Base-by-base conservation (phyloP, 2,797 vertebrate genomes). In the Centroberyx gerrardi region DNA sequence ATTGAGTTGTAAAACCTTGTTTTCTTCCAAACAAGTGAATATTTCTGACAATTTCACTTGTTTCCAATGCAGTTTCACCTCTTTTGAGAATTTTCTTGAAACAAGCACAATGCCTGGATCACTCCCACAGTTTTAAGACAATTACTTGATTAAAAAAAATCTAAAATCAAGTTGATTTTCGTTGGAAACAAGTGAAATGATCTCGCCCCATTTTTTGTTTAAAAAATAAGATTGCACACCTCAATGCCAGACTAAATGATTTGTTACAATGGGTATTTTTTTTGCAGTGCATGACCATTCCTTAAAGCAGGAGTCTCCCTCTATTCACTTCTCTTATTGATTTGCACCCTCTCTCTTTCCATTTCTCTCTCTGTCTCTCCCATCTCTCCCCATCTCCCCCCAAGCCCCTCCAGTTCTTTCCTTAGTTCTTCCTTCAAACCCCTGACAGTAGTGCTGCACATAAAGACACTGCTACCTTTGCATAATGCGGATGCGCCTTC, bases 401-500 rank as follows among this genome's bases (percentile, higher is more conserved):
- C 46, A 7, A 66, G 62, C 74, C 65, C 73, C 72, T 72, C 82
- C 74, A 83, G 85, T 86, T 87, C 87, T 81, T 82, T 65, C 81
- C 75, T 89, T 82, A 88, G 90, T 93, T 92, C 92, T 88, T 92
- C 88, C 89, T 87, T 90, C 91, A 89, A 81, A 69, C 84, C 83
- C 69, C 83, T 96, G 95, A 95, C 95, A 95, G 94, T 92, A 66
- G 90, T 40, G 88, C 93, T 87, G 90, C 90, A 90, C 91, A 92
- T 92, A 92, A 94, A 93, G 92, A 94, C 91, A 90, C 88, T 77
- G 92, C 91, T 92, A 85, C 93, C 93, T 94, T 94, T 94, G 94
- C 95, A 95, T 96, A 95, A 95, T 95, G 94, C 82, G 93, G 90
- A 91, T 93, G 94, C 92, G 80, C 87, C 90, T 92, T 91, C 92